Percentiles rank a stretch among this genome's conserved stretches.
Evolutionary conservation across 2,113 vertebrate species (phyloP).

Genomic region (Esox niger): DNA sequence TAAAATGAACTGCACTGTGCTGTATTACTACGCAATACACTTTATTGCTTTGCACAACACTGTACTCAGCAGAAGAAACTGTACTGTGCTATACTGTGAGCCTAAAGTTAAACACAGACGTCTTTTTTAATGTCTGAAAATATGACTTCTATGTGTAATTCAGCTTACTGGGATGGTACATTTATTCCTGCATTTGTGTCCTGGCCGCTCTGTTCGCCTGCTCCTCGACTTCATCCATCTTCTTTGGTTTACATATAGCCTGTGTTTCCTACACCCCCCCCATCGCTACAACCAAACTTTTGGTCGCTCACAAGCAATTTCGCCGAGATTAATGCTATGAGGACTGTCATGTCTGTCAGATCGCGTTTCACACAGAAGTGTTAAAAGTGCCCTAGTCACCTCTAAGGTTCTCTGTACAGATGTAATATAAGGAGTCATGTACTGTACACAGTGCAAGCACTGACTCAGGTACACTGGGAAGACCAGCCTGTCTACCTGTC

Average conservation of each 20-base stretch:
- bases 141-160: too few relatives aligned
- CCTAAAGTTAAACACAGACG: too few relatives aligned
- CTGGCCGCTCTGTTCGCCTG: not conserved
- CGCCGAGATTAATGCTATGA: slow-evolving; percentile 27
- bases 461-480: slow-evolving; percentile 11
- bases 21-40: too few relatives aligned
- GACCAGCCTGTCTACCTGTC: not conserved
- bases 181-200: not conserved
- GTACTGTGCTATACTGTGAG: not conserved
- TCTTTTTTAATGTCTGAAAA: too few relatives aligned
- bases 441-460: slow-evolving; percentile 15
- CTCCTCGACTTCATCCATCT: not conserved
- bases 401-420: slow-evolving; percentile 6
- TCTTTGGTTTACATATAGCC: slow-evolving; percentile 7
- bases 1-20: too few relatives aligned
- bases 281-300: not conserved
- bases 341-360: slow-evolving; percentile 21
- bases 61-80: too few relatives aligned
- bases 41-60: too few relatives aligned
- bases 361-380: slow-evolving; percentile 27
- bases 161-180: too few relatives aligned
- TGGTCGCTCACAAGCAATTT: slow-evolving; percentile 9
- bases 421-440: slow-evolving; percentile 32
- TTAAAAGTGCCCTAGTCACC: slow-evolving; percentile 27
- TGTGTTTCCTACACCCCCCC: not conserved